These are phyloP conservation scores for Oedothorax gibbosus DNA, from an alignment of 1,140 invertebrate species.

Conservation along the genomic window DNA sequence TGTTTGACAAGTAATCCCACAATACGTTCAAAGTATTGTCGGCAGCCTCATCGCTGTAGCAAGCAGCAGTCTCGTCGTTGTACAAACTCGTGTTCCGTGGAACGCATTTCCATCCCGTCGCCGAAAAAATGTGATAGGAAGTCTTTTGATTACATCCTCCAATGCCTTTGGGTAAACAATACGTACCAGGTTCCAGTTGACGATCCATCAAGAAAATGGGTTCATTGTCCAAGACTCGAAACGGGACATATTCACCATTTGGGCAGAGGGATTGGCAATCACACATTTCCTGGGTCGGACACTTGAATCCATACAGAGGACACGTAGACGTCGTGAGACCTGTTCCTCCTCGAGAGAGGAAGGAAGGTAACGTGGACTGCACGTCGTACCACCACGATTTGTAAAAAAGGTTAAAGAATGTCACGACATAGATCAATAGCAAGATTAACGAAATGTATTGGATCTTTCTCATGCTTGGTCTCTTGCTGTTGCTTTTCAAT, in stretches of 20 bases:
- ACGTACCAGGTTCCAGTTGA: not conserved
- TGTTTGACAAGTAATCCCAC: not conserved
- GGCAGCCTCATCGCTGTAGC: not conserved
- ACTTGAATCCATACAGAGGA: not conserved
- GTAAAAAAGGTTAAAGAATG: not conserved
- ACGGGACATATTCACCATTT: not conserved
- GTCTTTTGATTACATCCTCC: conserved; percentile 3
- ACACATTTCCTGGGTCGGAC: not conserved
- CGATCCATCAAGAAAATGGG: not conserved
- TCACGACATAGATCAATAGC: not conserved
- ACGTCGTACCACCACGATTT: not conserved
- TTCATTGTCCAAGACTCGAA: not conserved
- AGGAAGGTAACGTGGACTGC: not conserved
- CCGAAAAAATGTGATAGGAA: not conserved
- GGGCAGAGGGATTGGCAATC: not conserved
- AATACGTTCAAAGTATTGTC: not conserved
- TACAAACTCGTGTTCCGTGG: not conserved
- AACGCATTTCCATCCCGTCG: conserved; percentile 17
- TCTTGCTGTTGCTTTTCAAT: not conserved
- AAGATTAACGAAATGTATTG: conserved; percentile 1
- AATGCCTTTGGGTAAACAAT: conserved; percentile 1
- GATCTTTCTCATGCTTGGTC: conserved; percentile 2
- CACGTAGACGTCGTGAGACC: too few relatives aligned
- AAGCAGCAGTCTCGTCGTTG: not conserved
- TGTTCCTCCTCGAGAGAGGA: not conserved